phyloP scores from a whole-genome alignment of 2,888 invertebrate genomes.

The Dynastes grantii region DNA sequence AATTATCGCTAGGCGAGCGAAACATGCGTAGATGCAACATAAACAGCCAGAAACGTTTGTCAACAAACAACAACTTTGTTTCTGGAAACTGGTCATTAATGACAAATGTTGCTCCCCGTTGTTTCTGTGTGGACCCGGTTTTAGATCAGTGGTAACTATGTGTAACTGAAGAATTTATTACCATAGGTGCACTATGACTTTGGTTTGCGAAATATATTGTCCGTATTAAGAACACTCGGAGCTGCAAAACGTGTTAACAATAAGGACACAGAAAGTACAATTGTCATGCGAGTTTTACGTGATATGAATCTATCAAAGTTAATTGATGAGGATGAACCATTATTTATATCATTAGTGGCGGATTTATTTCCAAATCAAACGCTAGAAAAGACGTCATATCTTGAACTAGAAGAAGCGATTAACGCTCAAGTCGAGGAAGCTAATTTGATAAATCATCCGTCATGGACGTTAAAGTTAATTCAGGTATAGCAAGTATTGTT shows the following conservation, averaged over 20 bases:
- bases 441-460: conserved; percentile 91
- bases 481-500: conserved; percentile 73
- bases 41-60: no score
- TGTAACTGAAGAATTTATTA: conserved; percentile 29
- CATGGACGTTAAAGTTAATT: conserved; percentile 95
- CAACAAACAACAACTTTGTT: no score
- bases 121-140: not conserved
- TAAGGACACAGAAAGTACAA: conserved; percentile 95
- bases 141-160: not conserved
- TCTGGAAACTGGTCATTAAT: no score
- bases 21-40: no score
- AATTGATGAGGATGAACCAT: conserved; percentile 97
- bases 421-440: conserved; percentile 85
- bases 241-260: conserved; percentile 93
- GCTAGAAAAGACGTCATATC: conserved; percentile 92
- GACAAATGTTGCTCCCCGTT: no score
- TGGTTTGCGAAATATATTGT: conserved; percentile 94
- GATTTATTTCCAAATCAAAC: conserved; percentile 97
- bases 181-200: conserved; percentile 95
- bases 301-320: conserved; percentile 98
- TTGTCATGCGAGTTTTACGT: conserved; percentile 96
- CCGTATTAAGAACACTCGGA: conserved; percentile 93
- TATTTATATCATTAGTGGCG: conserved; percentile 96
- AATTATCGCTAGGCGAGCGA: no score
- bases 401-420: conserved; percentile 91